phyloP scores from a whole-genome alignment of 2,888 invertebrate genomes.

The Callyntrura guangdongensis region DNA sequence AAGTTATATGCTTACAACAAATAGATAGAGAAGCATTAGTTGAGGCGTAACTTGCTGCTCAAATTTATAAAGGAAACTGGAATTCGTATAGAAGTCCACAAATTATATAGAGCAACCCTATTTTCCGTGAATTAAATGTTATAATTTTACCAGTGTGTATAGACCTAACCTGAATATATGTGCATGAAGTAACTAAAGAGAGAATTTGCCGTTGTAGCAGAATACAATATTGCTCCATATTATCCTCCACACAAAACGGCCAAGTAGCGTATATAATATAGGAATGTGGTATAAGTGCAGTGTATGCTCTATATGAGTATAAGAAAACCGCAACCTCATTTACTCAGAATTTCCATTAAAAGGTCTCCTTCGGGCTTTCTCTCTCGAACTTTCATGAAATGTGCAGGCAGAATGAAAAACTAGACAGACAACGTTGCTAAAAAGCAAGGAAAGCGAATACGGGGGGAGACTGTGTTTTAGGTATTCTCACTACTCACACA shows the following conservation, averaged over 20 bases:
- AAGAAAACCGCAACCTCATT: conserved; percentile 83
- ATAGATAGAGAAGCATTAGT: too few species aligned
- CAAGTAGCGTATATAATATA: conserved; percentile 3
- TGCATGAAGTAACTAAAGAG: neutral
- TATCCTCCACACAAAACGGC: too few species aligned
- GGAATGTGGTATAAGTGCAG: neutral
- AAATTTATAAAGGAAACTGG: neutral
- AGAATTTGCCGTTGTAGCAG: too few species aligned
- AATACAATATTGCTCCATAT: too few species aligned
- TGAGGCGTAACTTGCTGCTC: too few species aligned
- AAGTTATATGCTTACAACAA: neutral
- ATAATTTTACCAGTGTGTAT: too few species aligned
- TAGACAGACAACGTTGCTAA: neutral
- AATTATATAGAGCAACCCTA: too few species aligned
- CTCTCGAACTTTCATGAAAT: conserved; percentile 38
- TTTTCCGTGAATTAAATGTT: too few species aligned
- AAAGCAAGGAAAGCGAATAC: neutral
- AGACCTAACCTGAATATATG: neutral
- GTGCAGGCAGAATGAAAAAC: conserved; percentile 1
- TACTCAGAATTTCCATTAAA: conserved; percentile 83
- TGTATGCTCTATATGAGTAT: conserved; percentile 61
- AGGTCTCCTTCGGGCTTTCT: conserved; percentile 82
- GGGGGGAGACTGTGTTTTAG: neutral
- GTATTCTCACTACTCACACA: neutral
- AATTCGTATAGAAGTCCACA: neutral